Evolutionary conservation across 2,888 invertebrate species (phyloP).

Genomic region (Dicyrtoma fusca): DNA sequence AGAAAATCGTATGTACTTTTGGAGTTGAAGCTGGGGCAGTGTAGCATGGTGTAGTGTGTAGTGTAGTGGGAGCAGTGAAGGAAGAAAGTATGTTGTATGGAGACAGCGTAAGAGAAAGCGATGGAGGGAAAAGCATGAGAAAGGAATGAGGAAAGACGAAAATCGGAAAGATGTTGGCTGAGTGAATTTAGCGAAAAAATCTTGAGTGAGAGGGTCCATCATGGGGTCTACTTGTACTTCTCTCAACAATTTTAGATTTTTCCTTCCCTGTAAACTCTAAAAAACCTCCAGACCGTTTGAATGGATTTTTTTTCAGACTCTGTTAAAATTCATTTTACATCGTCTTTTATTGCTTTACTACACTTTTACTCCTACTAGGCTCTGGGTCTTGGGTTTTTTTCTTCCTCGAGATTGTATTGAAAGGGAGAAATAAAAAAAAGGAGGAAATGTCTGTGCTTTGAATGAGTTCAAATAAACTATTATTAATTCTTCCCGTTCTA

Average conservation of each 20-base stretch:
- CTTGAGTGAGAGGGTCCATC: constrained; percentile 30
- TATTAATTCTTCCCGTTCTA: constrained; percentile 5
- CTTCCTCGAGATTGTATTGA: not conserved
- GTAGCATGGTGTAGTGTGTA: no score
- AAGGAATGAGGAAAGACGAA: constrained; percentile 9
- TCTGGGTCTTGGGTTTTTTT: not conserved
- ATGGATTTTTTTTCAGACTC: constrained; percentile 25
- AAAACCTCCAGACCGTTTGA: constrained; percentile 17
- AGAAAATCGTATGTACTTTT: not conserved
- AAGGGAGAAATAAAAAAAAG: not conserved
- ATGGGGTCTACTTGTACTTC: not conserved
- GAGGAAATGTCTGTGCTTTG: constrained; percentile 2
- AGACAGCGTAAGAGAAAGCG: constrained; percentile 5
- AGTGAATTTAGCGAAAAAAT: constrained; percentile 17
- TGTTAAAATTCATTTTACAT: constrained; percentile 34
- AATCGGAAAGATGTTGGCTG: constrained; percentile 17
- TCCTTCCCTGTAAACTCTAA: constrained; percentile 10
- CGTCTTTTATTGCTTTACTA: constrained; percentile 20
- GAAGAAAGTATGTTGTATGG: constrained; percentile 1
- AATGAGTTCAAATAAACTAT: not conserved
- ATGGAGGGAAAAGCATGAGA: not conserved
- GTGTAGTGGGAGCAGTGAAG: not conserved
- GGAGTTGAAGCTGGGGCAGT: not conserved
- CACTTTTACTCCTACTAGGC: not conserved
- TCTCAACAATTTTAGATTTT: constrained; percentile 19